Conservation (phyloP, 1,140 invertebrate species). For the Papilio helenus region DNA sequence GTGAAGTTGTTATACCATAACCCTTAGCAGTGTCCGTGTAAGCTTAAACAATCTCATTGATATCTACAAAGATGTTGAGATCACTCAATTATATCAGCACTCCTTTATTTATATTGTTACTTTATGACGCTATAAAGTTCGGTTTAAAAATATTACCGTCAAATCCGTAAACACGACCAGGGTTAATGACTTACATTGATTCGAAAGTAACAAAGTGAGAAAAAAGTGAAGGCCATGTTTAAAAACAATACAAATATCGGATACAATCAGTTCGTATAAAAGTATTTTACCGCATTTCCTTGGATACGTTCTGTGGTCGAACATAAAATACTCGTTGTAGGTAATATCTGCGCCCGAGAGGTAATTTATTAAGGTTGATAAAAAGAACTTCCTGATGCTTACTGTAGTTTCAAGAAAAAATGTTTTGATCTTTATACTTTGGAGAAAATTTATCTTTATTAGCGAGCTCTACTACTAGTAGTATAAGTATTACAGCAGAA, state of each 20-base stretch:
- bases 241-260: constrained; percentile 50
- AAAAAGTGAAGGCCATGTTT: constrained; percentile 48
- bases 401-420: constrained; percentile 28
- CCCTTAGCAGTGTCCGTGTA: constrained; percentile 65
- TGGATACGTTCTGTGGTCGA: constrained; percentile 30
- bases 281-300: constrained; percentile 36
- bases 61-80: constrained; percentile 58
- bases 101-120: constrained; percentile 60
- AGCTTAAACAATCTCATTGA: constrained; percentile 68
- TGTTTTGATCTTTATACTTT: not conserved
- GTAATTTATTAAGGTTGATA: constrained; percentile 38
- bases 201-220: constrained; percentile 47
- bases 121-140: constrained; percentile 58
- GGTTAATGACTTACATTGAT: constrained; percentile 57
- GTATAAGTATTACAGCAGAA: not conserved
- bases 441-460: not conserved
- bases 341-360: constrained; percentile 27
- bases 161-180: constrained; percentile 54
- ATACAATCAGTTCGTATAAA: constrained; percentile 28
- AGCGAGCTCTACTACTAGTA: not conserved
- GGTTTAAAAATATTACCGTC: constrained; percentile 45
- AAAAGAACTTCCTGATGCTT: constrained; percentile 38
- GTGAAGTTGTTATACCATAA: constrained; percentile 74
- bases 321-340: constrained; percentile 37
- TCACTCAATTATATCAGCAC: constrained; percentile 63